A percentile compares a stretch with the other conserved stretches of the same genome.
These are phyloP conservation scores for Aplocera efformata DNA, from an alignment of 2,888 invertebrate genomes.

Conservation along the genomic window DNA sequence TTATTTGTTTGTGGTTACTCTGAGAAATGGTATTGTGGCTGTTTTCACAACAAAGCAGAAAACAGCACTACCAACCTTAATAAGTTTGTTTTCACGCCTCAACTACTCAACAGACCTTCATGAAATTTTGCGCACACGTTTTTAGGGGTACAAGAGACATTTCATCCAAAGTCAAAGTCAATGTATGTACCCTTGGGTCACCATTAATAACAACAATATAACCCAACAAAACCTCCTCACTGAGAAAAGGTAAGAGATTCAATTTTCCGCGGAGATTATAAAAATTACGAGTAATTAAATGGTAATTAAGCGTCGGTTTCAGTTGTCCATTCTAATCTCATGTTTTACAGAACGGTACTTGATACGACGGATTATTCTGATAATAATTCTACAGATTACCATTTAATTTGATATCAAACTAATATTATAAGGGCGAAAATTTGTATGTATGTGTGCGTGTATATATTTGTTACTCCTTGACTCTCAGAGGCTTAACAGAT, in stretches of 20 bases:
- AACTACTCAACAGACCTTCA: too few relatives aligned
- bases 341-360: constrained; percentile 35
- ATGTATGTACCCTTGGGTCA: too few relatives aligned
- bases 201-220: background rate
- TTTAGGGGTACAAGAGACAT: too few relatives aligned
- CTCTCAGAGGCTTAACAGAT: too few relatives aligned
- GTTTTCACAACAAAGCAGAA: constrained; percentile 13
- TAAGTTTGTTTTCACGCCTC: too few relatives aligned
- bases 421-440: too few relatives aligned
- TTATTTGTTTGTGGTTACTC: constrained; percentile 24
- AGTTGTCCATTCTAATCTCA: constrained; percentile 58
- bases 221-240: background rate
- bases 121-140: too few relatives aligned
- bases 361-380: constrained; percentile 16
- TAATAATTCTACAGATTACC: background rate
- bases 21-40: constrained; percentile 23
- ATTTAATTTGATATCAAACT: constrained; percentile 5
- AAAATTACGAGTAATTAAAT: constrained; percentile 53
- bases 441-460: too few relatives aligned
- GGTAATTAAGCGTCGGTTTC: constrained; percentile 53
- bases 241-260: constrained; percentile 19
- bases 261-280: constrained; percentile 34
- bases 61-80: background rate
- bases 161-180: too few relatives aligned
- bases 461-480: too few relatives aligned